Percentiles rank a stretch among this genome's conserved stretches.
phyloP scores from a whole-genome alignment of 2,888 invertebrate genomes.

The Ischnura elegans region DNA sequence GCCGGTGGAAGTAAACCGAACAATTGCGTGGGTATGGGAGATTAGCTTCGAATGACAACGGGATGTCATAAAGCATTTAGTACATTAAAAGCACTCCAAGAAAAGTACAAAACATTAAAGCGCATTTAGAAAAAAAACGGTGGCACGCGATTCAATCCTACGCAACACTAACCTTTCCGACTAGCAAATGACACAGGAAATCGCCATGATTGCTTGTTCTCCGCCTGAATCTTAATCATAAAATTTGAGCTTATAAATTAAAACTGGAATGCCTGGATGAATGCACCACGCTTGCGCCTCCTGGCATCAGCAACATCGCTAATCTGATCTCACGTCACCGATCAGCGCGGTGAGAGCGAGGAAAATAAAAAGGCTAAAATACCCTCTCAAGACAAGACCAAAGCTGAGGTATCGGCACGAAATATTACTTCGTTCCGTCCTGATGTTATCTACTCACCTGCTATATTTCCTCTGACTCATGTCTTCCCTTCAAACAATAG shows the following conservation, averaged over 20 bases:
- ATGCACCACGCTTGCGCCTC: background rate
- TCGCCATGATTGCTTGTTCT: background rate
- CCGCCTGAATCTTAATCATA: background rate
- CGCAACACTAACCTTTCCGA: no score
- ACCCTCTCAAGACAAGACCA: background rate
- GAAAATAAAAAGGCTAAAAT: background rate
- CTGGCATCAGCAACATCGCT: background rate
- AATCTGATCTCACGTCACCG: background rate
- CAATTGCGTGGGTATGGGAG: no score
- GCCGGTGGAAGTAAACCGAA: no score
- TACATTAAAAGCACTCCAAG: no score
- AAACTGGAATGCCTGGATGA: background rate
- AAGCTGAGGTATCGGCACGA: background rate
- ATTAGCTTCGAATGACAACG: no score
- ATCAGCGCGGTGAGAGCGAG: background rate
- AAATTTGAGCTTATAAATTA: background rate
- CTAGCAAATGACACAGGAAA: no score
- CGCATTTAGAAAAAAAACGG: no score
- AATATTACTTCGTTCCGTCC: background rate
- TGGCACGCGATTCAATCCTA: no score
- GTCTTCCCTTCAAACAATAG: no score
- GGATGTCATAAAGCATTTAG: no score
- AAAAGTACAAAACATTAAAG: no score
- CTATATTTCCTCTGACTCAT: no score
- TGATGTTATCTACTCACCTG: background rate